Conservation (phyloP, 2,888 invertebrate species). For the Colletes collaris region DNA sequence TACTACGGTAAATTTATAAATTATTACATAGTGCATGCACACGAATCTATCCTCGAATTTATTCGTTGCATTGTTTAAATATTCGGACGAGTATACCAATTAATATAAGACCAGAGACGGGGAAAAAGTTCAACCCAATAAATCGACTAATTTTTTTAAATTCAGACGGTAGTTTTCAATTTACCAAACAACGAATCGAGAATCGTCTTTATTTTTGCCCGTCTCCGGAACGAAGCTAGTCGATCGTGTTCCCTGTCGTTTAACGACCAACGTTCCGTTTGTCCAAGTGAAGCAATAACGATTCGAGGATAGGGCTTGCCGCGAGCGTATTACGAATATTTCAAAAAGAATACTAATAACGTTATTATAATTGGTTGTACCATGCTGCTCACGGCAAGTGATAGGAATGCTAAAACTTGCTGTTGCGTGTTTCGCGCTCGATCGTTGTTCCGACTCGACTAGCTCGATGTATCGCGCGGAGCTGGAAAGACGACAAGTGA, state of each 20-base stretch:
- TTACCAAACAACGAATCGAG: no score
- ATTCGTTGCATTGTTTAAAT: neutral
- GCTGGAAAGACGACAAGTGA: no score
- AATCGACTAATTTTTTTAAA: neutral
- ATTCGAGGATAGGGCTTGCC: slow-evolving; percentile 2
- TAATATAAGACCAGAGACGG: no score
- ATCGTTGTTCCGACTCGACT: slow-evolving; percentile 18
- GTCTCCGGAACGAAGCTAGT: neutral
- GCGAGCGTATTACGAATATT: slow-evolving; percentile 12
- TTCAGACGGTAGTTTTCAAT: neutral
- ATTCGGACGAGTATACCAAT: no score
- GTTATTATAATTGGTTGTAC: slow-evolving; percentile 17
- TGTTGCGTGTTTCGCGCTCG: neutral
- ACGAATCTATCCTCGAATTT: slow-evolving; percentile 20
- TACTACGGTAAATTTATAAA: neutral
- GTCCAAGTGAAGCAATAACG: slow-evolving; percentile 5
- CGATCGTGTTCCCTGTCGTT: neutral
- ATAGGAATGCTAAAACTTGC: slow-evolving; percentile 35
- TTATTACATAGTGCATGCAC: neutral
- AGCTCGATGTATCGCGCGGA: neutral
- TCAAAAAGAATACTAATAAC: neutral
- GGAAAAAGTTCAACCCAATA: no score
- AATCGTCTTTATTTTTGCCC: no score
- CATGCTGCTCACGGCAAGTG: neutral
- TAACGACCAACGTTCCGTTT: slow-evolving; percentile 10